Evolutionary conservation across 1,140 invertebrate species (phyloP).

Genomic region (Cydia splendana): DNA sequence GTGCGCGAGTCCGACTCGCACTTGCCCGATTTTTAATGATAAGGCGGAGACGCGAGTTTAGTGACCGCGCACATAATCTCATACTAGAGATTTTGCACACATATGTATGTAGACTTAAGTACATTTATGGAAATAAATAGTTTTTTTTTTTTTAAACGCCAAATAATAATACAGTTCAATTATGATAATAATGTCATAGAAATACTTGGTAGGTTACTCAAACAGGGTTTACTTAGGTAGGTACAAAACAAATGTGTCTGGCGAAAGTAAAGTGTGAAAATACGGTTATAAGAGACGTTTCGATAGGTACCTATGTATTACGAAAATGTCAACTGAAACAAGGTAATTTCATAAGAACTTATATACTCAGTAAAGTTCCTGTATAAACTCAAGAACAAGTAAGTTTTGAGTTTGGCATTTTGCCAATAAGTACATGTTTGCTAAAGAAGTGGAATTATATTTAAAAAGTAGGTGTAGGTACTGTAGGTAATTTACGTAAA

Average conservation of each 20-base stretch:
- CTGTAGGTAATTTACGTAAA: background rate
- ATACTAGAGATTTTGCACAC: too few relatives aligned
- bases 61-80: too few relatives aligned
- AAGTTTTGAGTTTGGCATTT: slow-evolving; percentile 4
- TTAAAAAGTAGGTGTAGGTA: background rate
- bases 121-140: too few relatives aligned
- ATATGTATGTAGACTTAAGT: too few relatives aligned
- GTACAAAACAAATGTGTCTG: too few relatives aligned
- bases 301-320: background rate
- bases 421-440: background rate
- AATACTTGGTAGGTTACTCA: background rate
- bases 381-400: background rate
- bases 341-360: background rate
- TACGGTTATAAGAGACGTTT: background rate
- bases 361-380: background rate
- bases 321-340: background rate
- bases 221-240: too few relatives aligned
- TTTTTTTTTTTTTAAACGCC: too few relatives aligned
- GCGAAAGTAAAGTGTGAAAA: too few relatives aligned
- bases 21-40: too few relatives aligned
- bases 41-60: too few relatives aligned
- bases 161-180: background rate
- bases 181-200: background rate
- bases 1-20: too few relatives aligned
- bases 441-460: background rate